Base-by-base conservation (phyloP, 2,113 vertebrate genomes). In the Pangasianodon hypophthalmus region DNA sequence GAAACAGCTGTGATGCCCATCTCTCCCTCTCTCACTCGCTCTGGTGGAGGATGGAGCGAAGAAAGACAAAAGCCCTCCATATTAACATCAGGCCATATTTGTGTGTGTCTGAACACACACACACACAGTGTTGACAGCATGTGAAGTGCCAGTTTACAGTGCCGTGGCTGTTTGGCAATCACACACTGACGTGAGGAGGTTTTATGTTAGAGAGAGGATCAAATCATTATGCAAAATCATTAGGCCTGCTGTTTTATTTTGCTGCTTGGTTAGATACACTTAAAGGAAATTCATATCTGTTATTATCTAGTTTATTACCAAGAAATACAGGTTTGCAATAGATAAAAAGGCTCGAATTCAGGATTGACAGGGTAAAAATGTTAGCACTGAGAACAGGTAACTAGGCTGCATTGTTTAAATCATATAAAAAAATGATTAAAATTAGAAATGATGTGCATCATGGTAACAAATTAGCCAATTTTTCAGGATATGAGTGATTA, bases 1-100 rank as follows among this genome's bases (percentile, higher is more conserved):
- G 89, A 93, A 95, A 90, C 94, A 95, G 93, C 94, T 94, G 94
- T 92, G 92, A 92, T 87, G 88, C 91, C 85, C 88, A 89, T 73
- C 84, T 89, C 84, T 87, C 84, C 24, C 88, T 89, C 69, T 54
- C 80, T 88, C 52, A 26, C 48, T 54, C 64, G 48, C 82, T 79
- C 86, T 48, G 19, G 73, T 92, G 84, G 93, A 94, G 92, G 93
- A 94, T 18, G 14, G 67, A 92, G 87, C 60, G 87, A 91, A 88
- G 71, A 54, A 73, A 91, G 90, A 93, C 90, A 94, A 92, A 92
- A 91, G 89, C 90, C 75, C 21, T 19, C 73, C 71, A 58, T 62
- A 87, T 77, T 79, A 83, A 71, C 75, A 87, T 52, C 62, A 69
- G 82, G 37, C 48, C 58, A 62, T 62, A 21, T 41, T 2, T 82